A percentile compares a stretch with the other conserved stretches of the same genome.
These are phyloP conservation scores for Palloptera scutellata DNA, from an alignment of 2,888 invertebrate genomes.

Conservation along the genomic window DNA sequence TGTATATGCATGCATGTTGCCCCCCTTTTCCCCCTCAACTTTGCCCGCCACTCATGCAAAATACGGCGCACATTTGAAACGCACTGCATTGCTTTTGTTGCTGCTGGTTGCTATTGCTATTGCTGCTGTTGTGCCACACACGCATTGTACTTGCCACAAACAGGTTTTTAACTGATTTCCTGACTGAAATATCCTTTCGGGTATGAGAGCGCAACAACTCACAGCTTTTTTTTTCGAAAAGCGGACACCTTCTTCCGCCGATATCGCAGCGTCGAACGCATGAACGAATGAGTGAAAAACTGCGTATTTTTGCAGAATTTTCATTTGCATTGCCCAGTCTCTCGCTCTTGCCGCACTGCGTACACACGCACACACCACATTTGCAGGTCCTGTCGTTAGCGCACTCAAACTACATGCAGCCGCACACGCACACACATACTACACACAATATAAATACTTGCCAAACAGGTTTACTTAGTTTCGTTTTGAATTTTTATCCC, in stretches of 20 bases:
- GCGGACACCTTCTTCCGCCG: background rate
- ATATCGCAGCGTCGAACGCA: background rate
- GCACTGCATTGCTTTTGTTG: background rate
- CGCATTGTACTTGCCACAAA: conserved; percentile 37
- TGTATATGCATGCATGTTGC: conserved; percentile 9
- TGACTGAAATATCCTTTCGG: conserved; percentile 34
- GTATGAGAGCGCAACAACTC: background rate
- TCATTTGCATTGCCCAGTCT: background rate
- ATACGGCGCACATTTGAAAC: background rate
- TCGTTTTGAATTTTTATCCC: conserved; percentile 33
- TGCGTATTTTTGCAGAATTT: conserved; percentile 33
- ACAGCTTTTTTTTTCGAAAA: background rate
- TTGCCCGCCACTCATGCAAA: background rate
- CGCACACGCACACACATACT: conserved; percentile 18
- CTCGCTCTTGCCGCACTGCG: background rate
- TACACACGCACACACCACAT: no score
- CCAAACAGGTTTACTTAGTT: conserved; percentile 53
- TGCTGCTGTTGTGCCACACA: no score
- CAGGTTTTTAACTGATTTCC: conserved; percentile 42
- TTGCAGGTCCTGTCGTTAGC: conserved; percentile 10
- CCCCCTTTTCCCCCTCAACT: background rate
- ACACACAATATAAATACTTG: conserved; percentile 43
- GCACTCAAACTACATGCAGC: conserved; percentile 7
- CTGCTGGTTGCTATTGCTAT: no score
- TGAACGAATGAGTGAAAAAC: conserved; percentile 30